phyloP scores from a whole-genome alignment of 2,113 vertebrate genomes.

The Caloenas nicobarica region DNA sequence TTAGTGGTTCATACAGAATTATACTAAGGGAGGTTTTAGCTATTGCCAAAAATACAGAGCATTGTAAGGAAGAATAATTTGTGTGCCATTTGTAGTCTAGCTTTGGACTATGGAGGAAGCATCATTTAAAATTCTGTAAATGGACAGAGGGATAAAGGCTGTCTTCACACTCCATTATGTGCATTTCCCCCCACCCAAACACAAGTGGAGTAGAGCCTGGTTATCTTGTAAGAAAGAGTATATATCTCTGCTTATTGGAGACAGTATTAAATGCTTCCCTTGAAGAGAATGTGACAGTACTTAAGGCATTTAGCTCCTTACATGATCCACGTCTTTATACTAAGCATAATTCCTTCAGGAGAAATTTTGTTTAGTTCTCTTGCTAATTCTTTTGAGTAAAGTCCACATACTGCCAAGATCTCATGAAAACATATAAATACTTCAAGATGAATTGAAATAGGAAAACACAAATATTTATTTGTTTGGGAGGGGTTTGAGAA shows the following conservation, averaged over 20 bases:
- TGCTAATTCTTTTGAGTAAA: not conserved
- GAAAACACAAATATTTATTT: not conserved
- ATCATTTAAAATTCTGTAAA: not conserved
- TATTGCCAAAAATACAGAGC: not conserved
- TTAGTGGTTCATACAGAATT: not conserved
- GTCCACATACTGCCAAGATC: not conserved
- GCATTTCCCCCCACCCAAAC: not conserved
- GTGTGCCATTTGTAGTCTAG: not conserved
- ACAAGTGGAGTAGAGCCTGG: not conserved
- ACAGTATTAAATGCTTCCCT: not conserved
- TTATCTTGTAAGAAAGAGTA: not conserved
- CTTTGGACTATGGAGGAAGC: not conserved
- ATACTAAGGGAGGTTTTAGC: not conserved
- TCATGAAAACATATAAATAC: not conserved
- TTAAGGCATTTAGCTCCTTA: not conserved
- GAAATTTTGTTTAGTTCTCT: not conserved
- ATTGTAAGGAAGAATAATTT: not conserved
- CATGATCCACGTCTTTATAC: not conserved
- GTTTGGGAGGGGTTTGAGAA: not conserved
- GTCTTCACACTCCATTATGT: not conserved
- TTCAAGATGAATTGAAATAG: not conserved
- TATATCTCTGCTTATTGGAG: not conserved
- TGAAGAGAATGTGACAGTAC: not conserved
- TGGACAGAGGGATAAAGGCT: not conserved
- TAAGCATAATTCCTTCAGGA: not conserved